Percentiles rank a stretch among this genome's conserved stretches.
Conservation (phyloP, 2,888 invertebrate species). For the Drosophila recens region DNA sequence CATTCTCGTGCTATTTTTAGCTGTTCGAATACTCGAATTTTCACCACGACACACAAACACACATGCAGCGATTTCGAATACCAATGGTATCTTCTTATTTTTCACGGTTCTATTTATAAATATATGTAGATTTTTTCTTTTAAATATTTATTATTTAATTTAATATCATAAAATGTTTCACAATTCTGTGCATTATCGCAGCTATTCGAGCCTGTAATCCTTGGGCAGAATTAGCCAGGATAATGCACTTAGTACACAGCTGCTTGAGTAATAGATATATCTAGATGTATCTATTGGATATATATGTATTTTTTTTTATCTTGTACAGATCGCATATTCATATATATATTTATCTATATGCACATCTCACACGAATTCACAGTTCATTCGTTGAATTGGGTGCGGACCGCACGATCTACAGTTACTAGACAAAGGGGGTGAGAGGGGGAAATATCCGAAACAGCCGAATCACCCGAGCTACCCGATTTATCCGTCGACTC, state of each 20-base stretch:
- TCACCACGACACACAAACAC: constrained; percentile 71
- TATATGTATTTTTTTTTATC: constrained; percentile 11
- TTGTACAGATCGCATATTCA: constrained; percentile 42
- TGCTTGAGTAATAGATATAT: constrained; percentile 23
- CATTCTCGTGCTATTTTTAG: constrained; percentile 71
- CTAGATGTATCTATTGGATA: constrained; percentile 30
- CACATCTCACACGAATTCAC: constrained; percentile 69
- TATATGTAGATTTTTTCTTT: constrained; percentile 34
- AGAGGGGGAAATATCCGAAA: constrained; percentile 26
- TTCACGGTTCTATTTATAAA: constrained; percentile 82
- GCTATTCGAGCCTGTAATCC: constrained; percentile 52
- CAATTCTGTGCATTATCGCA: constrained; percentile 41
- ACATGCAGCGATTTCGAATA: constrained; percentile 38
- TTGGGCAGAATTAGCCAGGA: constrained; percentile 56
- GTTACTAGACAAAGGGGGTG: neutral
- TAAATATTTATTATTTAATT: constrained; percentile 42
- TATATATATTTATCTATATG: constrained; percentile 65
- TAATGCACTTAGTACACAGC: constrained; percentile 49
- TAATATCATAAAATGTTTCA: constrained; percentile 21
- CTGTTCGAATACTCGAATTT: constrained; percentile 50
- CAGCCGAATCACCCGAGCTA: neutral
- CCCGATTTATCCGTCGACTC: constrained; percentile 51
- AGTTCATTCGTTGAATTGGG: constrained; percentile 76
- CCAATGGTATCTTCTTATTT: constrained; percentile 81
- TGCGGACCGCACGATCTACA: constrained; percentile 72